phyloP scores from a whole-genome alignment of 2,888 invertebrate genomes.

The Rhopalosiphum nymphaeae region DNA sequence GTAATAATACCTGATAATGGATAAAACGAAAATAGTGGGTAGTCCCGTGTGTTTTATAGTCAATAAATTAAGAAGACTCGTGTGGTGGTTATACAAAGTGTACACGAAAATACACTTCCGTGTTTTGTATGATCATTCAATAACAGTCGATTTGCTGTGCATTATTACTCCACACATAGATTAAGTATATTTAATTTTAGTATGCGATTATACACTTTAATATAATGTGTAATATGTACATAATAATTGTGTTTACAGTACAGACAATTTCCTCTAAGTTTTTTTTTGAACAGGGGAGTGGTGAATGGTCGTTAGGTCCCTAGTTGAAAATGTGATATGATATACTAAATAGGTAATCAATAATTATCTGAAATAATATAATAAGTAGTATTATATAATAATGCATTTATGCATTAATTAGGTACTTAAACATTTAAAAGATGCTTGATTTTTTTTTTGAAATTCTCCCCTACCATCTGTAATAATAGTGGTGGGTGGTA shows the following conservation, averaged over 20 bases:
- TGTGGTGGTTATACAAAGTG: not conserved
- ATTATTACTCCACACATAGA: not conserved
- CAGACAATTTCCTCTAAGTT: no score
- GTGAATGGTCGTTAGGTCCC: no score
- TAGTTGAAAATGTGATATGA: no score
- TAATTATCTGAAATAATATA: no score
- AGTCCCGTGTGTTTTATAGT: not conserved
- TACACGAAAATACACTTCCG: not conserved
- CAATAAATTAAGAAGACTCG: not conserved
- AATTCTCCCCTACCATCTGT: no score
- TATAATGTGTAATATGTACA: not conserved
- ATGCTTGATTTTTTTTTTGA: no score
- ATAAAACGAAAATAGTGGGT: not conserved
- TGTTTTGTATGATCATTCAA: not conserved
- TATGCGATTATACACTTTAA: not conserved
- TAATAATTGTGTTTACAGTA: not conserved
- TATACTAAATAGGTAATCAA: no score
- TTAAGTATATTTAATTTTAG: not conserved
- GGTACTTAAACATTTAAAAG: no score
- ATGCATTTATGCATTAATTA: no score
- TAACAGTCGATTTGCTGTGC: not conserved
- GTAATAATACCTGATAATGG: not conserved
- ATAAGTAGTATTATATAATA: no score
- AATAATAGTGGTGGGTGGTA: no score
- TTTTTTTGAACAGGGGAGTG: no score